These are phyloP conservation scores for Phalacrocorax carbo DNA, from an alignment of 2,113 vertebrate genomes.

Conservation along the genomic window DNA sequence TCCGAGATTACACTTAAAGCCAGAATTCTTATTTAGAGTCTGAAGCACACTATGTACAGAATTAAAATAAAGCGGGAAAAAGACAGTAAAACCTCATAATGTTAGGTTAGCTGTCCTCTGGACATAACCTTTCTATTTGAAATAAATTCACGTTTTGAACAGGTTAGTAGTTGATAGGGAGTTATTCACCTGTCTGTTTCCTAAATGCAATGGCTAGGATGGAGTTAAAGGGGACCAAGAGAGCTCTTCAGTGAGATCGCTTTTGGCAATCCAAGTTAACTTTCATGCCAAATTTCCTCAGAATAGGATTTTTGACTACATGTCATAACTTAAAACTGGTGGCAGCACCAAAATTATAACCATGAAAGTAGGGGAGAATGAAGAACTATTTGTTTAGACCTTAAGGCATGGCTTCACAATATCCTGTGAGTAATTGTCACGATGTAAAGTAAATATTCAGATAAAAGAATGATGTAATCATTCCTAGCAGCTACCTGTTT, in stretches of 20 bases:
- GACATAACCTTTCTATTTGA: neutral
- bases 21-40: neutral
- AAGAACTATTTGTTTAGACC: neutral
- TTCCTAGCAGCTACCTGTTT: neutral
- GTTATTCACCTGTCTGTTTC: neutral
- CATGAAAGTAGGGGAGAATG: neutral
- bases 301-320: neutral
- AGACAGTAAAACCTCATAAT: accelerated
- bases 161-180: neutral
- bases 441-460: neutral
- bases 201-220: neutral
- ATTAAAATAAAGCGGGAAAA: neutral
- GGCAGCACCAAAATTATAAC: neutral
- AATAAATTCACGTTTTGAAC: neutral
- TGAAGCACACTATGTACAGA: neutral
- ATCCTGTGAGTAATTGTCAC: neutral
- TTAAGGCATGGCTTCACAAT: neutral
- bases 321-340: neutral
- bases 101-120: neutral
- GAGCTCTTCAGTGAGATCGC: neutral
- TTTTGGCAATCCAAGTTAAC: neutral
- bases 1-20: neutral
- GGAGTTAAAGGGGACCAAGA: neutral
- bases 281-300: neutral
- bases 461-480: neutral